Evolutionary conservation across 2,888 invertebrate species (phyloP), one percentile per base, ranked within the genome.

Genomic region (Drosophila pseudotakahashii): DNA sequence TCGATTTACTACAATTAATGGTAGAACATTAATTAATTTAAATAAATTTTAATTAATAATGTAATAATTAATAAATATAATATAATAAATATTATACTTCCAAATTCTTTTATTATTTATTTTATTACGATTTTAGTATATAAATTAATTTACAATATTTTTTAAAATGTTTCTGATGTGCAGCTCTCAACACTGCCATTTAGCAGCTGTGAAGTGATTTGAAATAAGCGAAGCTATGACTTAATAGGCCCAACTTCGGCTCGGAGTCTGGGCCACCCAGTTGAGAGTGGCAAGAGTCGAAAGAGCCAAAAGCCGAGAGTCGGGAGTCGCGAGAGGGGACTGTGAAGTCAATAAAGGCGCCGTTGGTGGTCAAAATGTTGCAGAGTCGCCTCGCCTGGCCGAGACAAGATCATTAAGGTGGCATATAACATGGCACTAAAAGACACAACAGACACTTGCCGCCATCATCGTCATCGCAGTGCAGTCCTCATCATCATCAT

Each of bases 381-480:
- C 78, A 76, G 82, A 79, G 85, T 73, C 62, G 76, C 73, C 73
- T 79, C 55, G 73, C 69, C 77, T 70, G 71, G 62, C 62, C 80
- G 85, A 89, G 90, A 90, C 89, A 90, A 89, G 89, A 90, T 90
- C 90, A 90, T 90, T 90, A 90, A 90, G 89, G 87, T 90, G 89
- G 89, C 90, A 90, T 81, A 89, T 87, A 85, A 88, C 87, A 88
- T 87, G 85, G 85, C 85, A 86, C 83, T 86, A 83, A 83, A 71
- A 83, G 83, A 84, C 81, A 81, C 79, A 70, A 86, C 83, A 83
- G 83, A 79, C 83, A 84, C 83, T 81, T 81, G 85, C 82, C 79
- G 81, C 77, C 60, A 69, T 71, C 59, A 73, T 55, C 64, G 41
- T 30, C 30, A 30, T 30, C 7, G 30, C 30, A 30, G 30, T n/a